phyloP scores from a whole-genome alignment of 92 coral and sea anemone genomes.

The Hydrozoanthus gracilis region DNA sequence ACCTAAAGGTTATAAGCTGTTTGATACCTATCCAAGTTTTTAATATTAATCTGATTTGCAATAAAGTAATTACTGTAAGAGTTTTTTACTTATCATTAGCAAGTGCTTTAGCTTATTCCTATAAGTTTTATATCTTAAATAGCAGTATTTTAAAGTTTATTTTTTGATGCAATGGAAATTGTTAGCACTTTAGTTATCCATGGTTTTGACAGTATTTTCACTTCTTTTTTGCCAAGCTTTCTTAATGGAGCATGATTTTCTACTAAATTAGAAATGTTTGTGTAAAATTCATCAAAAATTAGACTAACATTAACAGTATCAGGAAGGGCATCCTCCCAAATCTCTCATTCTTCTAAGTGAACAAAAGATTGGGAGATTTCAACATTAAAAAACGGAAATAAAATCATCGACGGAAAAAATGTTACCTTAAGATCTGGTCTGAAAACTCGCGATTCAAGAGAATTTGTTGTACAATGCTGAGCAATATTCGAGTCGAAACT shows the following conservation, averaged over 20 bases:
- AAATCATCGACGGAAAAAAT: too few relatives aligned
- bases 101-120: conserved; percentile 52
- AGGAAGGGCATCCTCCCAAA: conserved; percentile 56
- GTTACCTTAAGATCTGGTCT: too few relatives aligned
- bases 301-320: conserved; percentile 39
- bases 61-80: conserved; percentile 27
- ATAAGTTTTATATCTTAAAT: conserved; percentile 49
- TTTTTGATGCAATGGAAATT: conserved; percentile 25
- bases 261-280: conserved; percentile 28
- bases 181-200: conserved; percentile 47
- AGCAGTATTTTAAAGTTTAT: conserved; percentile 37
- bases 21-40: conserved; percentile 45
- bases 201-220: conserved; percentile 22
- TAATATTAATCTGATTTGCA: conserved; percentile 10
- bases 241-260: conserved; percentile 48
- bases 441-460: too few relatives aligned
- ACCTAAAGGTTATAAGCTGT: neutral
- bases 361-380: too few relatives aligned
- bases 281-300: conserved; percentile 45
- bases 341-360: too few relatives aligned
- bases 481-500: too few relatives aligned
- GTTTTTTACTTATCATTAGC: conserved; percentile 25
- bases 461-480: too few relatives aligned
- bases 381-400: too few relatives aligned
- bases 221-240: conserved; percentile 25